phyloP scores from a whole-genome alignment of 2,113 vertebrate species.

The Galeopterus variegatus region DNA sequence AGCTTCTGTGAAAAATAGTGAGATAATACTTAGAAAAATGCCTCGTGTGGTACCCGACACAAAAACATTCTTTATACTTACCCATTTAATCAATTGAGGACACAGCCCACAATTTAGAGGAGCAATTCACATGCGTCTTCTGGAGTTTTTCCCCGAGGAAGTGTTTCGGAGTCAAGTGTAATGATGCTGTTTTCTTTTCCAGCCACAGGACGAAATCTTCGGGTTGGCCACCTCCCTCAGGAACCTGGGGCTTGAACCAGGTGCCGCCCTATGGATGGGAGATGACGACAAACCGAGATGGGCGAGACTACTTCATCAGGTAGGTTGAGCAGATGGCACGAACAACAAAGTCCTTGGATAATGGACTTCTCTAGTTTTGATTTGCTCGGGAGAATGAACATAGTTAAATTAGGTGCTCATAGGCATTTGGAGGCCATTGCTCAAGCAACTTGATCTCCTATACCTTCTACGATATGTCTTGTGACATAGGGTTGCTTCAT shows the following conservation, averaged over 20 bases:
- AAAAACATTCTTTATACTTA: neutral
- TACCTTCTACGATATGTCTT: neutral
- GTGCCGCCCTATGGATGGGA: conserved; percentile 98
- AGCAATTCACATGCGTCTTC: neutral
- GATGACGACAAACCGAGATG: conserved; percentile 97
- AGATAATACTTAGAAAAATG: neutral
- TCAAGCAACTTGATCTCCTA: neutral
- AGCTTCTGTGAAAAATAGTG: neutral
- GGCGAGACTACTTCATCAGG: conserved; percentile 97
- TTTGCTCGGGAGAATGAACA: neutral
- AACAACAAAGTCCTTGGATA: neutral
- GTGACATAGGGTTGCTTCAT: neutral
- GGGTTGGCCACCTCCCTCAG: conserved; percentile 95
- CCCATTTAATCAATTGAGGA: neutral
- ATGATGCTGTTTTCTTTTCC: conserved; percentile 51
- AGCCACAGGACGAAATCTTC: conserved; percentile 98
- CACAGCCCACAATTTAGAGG: neutral
- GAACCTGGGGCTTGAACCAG: conserved; percentile 95
- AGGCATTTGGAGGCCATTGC: neutral
- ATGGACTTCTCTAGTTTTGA: neutral
- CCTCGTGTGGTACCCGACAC: too few species aligned
- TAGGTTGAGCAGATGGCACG: conserved; percentile 85
- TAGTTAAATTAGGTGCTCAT: too few species aligned
- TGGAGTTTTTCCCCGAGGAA: neutral
- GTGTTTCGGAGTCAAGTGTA: neutral